Evolutionary conservation across 2,113 vertebrate genomes (phyloP), one percentile per base, ranked within the genome.

Genomic region (Tichodroma muraria): DNA sequence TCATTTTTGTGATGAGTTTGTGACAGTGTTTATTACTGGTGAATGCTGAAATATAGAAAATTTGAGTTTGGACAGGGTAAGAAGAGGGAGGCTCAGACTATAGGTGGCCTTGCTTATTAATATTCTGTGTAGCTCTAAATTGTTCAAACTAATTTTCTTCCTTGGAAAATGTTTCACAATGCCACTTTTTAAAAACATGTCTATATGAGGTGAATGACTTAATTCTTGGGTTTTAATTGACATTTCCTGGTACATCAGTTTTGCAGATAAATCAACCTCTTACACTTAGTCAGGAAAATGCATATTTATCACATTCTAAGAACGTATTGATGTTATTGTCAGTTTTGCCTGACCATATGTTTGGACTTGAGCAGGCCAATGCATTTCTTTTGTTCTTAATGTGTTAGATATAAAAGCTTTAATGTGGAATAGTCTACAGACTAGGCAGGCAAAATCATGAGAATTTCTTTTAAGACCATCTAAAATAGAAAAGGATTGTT

Each of bases 1-100:
- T 96, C 82, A 59, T 59, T 92, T 93, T 84, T 93, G 57, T 79
- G 35, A 15, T 70, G 64, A 61, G 28, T 82, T 91, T 77, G 60
- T 95, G 84, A 86, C 71, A 92, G 28, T 50, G 38, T 56, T 92
- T 84, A 42, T 76, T 61, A 42, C 50, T 73, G 78, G 66, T 64
- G 72, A 81, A 84, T 86, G 42, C 71, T 86, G 76, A 86, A 90
- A 73, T 90, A 94, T 2, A 90, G 76, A 86, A 91, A 85, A 84
- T 31, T 57, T 92, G 49, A 91, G 57, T 93, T 88, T 88, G 82
- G 71, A 38, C 64, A 65, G 9, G 10, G 19, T 14, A 78, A 30
- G 61, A 73, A 69, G 42, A 77, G 14, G 8, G 15, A 65, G 40
- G 10, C 44, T 85, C 18, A 83, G 54, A 53, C 23, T 83, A 0